phyloP scores from a whole-genome alignment of 2,888 invertebrate species.

The Labia minor region DNA sequence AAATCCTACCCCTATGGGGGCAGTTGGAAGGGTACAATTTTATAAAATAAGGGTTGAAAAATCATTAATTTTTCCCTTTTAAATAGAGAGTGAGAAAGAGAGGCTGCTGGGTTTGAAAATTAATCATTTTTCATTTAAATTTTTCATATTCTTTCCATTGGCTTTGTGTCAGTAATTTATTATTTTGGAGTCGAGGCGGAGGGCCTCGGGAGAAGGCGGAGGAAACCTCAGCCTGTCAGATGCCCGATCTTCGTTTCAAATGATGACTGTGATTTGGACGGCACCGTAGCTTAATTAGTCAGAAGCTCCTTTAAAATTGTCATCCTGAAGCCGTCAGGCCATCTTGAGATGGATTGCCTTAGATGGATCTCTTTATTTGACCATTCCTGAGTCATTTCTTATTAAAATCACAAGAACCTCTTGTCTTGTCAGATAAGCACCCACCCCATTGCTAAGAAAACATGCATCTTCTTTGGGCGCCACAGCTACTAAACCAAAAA shows the following conservation, averaged over 20 bases:
- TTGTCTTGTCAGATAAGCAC: not conserved
- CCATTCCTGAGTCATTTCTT: not conserved
- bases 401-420: not conserved
- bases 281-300: not conserved
- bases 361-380: conserved; percentile 13
- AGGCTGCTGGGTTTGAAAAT: conserved; percentile 13
- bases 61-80: conserved; percentile 8
- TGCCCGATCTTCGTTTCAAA: conserved; percentile 13
- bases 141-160: conserved; percentile 5
- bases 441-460: not conserved
- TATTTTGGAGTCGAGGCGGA: not conserved
- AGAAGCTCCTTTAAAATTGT: not conserved
- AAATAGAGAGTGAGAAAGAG: not conserved
- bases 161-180: conserved; percentile 13
- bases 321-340: not conserved
- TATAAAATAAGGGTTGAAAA: conserved; percentile 4
- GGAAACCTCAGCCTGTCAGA: not conserved
- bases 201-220: not conserved
- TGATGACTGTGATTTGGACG: not conserved
- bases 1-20: conserved; percentile 13
- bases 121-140: conserved; percentile 13
- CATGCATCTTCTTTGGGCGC: no score
- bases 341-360: not conserved
- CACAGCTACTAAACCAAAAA: no score
- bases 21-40: conserved; percentile 1